Evolutionary conservation across 2,888 invertebrate species (phyloP), one percentile per base, ranked within the genome.

Genomic region (Leptinotarsa haldemani): DNA sequence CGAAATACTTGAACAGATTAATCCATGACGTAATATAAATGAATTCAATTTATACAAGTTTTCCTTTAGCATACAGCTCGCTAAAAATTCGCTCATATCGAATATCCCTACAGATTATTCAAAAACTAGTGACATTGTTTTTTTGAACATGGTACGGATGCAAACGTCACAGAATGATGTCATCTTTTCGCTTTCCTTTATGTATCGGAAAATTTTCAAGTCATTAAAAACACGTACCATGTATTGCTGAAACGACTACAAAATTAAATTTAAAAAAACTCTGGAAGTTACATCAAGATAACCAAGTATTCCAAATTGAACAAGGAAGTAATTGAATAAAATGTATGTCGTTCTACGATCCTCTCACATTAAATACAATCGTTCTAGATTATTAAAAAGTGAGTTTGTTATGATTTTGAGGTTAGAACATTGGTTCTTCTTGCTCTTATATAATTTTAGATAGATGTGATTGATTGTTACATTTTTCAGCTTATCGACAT

Each of bases 321-420:
- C 61, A 61, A 40, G 12, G 61, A 61, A 61, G n/a, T 61, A 40
- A 40, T 61, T 40, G 40, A 61, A 61, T 61, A 83, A 82, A 80
- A 86, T 86, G 86, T 84, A 84, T 77, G 81, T 83, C 63, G 77
- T 84, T 72, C 76, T 85, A 69, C 81, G 85, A 75, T 82, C 83
- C 70, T 77, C 82, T 50, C 80, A 82, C 71, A 74, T 84, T 66
- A 77, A 80, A 77, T 80, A 82, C 73, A 82, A 81, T 75, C 82
- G 80, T 75, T 83, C 80, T 63, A 81, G 80, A 74, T 76, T 83
- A 65, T 68, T 82, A 58, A 82, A 82, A 79, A 80, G 84, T 84
- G 79, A 83, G 84, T 83, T 78, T 73, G 47, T 69, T 71, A 70
- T 75, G 63, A 53, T 67, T 79, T 75, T 77, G 74, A 80, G 80